These are phyloP conservation scores for Phocoena sinus DNA, from an alignment of 2,113 vertebrate genomes.

Conservation along the genomic window DNA sequence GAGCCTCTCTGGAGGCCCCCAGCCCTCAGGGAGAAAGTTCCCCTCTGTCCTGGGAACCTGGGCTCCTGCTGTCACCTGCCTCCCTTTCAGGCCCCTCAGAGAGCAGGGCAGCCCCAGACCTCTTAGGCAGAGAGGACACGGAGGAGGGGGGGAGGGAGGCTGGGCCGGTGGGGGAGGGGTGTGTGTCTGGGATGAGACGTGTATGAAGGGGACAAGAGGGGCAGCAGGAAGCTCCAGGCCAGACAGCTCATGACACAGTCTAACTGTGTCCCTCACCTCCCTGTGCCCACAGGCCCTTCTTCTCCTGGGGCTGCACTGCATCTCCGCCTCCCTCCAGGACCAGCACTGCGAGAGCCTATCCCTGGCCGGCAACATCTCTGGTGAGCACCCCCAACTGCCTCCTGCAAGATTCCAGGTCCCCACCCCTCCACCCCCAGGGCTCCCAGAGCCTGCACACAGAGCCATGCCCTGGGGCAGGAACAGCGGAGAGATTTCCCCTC, in stretches of 20 bases:
- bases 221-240: not conserved
- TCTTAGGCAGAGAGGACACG: not conserved
- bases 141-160: not conserved
- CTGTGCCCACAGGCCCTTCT: constrained; percentile 68
- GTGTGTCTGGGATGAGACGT: not conserved
- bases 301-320: constrained; percentile 64
- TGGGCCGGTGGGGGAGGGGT: no score
- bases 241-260: not conserved
- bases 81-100: not conserved
- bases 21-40: not conserved
- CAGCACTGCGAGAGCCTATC: constrained; percentile 79
- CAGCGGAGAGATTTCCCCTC: not conserved
- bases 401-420: not conserved
- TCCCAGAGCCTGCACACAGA: not conserved
- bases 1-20: not conserved
- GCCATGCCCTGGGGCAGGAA: accelerated
- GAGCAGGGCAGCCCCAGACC: not conserved
- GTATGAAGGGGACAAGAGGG: accelerated
- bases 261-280: not conserved
- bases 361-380: constrained; percentile 68
- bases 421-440: no score
- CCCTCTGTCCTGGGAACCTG: not conserved
- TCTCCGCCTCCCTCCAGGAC: constrained; percentile 74
- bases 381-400: constrained; percentile 63
- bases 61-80: not conserved